Percentiles rank a stretch among this genome's conserved stretches.
Evolutionary conservation across 64 coral and sea anemone genomes (phyloP).

Genomic region (Actinia equina): DNA sequence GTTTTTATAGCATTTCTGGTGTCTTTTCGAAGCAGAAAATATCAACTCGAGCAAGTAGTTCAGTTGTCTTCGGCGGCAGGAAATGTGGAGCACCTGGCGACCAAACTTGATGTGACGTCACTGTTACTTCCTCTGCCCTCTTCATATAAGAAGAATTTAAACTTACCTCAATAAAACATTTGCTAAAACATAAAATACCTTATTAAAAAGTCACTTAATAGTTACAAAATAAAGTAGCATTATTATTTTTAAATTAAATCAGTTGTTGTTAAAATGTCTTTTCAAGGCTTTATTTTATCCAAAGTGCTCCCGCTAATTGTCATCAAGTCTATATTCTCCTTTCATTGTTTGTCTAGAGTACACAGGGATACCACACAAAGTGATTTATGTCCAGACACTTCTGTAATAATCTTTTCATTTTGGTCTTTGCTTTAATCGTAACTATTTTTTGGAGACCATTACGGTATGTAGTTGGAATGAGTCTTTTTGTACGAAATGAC

Average conservation of each 20-base stretch:
- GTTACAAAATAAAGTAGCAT: not conserved
- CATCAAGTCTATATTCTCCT: not conserved
- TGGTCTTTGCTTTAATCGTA: not conserved
- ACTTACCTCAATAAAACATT: not conserved
- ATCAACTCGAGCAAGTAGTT: constrained; percentile 11
- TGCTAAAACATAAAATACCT: not conserved
- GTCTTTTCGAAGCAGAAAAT: not conserved
- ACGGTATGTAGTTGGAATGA: not conserved
- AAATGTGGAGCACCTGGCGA: constrained; percentile 81
- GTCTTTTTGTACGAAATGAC: too few relatives aligned
- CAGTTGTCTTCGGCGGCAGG: constrained; percentile 22
- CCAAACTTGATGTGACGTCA: constrained; percentile 93
- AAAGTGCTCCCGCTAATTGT: not conserved
- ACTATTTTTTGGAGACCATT: not conserved
- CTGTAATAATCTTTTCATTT: not conserved
- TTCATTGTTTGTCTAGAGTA: not conserved
- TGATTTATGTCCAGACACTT: not conserved
- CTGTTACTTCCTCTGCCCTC: constrained; percentile 62
- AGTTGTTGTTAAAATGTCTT: not conserved
- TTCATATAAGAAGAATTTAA: constrained; percentile 2
- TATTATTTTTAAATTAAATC: not conserved
- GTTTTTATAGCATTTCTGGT: not conserved
- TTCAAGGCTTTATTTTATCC: not conserved
- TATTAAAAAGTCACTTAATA: not conserved
- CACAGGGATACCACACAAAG: constrained; percentile 6